Evolutionary conservation across 2,113 vertebrate species (phyloP).

Genomic region (Coturnix japonica): DNA sequence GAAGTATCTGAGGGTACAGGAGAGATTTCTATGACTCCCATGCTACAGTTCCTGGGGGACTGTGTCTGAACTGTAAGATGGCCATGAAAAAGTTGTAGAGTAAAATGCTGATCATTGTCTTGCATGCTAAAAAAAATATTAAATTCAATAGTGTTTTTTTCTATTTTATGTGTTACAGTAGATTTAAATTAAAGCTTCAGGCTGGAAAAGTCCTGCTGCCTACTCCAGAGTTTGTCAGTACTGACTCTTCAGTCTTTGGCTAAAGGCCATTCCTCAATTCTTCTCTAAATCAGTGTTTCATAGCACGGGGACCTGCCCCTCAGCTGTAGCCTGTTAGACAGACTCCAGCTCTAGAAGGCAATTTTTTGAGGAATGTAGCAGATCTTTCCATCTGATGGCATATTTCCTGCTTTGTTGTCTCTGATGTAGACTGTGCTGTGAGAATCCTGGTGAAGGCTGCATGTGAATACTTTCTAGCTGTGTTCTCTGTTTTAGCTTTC

Average conservation of each 20-base stretch:
- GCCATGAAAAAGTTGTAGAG: background rate
- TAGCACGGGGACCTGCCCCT: background rate
- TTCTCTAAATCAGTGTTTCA: background rate
- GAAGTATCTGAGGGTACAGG: background rate
- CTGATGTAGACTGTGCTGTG: background rate
- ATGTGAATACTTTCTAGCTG: background rate
- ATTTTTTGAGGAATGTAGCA: constrained; percentile 6
- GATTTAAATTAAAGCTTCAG: background rate
- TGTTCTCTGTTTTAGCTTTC: background rate
- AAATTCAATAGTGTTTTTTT: background rate
- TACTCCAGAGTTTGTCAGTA: background rate
- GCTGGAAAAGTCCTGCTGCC: background rate
- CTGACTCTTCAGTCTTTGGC: background rate
- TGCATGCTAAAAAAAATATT: background rate
- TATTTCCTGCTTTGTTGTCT: constrained; percentile 19
- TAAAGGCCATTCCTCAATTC: background rate
- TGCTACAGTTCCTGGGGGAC: background rate
- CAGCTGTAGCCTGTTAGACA: background rate
- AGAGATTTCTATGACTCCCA: background rate
- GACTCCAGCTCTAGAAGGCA: background rate
- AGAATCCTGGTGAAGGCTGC: background rate
- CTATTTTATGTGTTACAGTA: background rate
- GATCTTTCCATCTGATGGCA: background rate
- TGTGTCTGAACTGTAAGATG: background rate
- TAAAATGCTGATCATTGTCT: background rate